Conservation (phyloP, 2,113 vertebrate genomes). For the Arizona elegans region DNA sequence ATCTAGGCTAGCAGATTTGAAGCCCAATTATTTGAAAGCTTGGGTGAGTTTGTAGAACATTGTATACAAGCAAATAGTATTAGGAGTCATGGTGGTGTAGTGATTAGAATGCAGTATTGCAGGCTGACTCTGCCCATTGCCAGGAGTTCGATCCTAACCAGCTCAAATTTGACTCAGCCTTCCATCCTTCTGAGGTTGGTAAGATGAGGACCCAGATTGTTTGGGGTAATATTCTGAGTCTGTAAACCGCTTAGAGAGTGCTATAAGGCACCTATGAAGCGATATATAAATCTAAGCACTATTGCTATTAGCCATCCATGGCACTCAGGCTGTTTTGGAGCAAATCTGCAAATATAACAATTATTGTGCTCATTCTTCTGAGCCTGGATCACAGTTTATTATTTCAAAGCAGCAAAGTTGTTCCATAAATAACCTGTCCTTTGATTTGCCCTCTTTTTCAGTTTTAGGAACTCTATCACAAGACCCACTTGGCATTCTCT, state of each 20-base stretch:
- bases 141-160: too few relatives aligned
- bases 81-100: neutral
- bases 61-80: neutral
- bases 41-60: neutral
- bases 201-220: too few relatives aligned
- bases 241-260: too few relatives aligned
- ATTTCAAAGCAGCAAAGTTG: neutral
- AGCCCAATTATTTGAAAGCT: neutral
- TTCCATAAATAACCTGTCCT: neutral
- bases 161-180: too few relatives aligned
- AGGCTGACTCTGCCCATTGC: too few relatives aligned
- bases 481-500: neutral
- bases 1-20: neutral
- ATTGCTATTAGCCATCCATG: neutral
- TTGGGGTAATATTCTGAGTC: too few relatives aligned
- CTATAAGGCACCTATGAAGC: too few relatives aligned
- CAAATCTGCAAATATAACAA: neutral
- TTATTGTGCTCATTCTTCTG: neutral
- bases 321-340: neutral
- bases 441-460: neutral
- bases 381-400: neutral
- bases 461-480: neutral
- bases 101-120: too few relatives aligned
- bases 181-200: too few relatives aligned
- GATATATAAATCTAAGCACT: too few relatives aligned